Base-by-base conservation (phyloP, 2,888 invertebrate genomes). In the Dynastes hyllus region DNA sequence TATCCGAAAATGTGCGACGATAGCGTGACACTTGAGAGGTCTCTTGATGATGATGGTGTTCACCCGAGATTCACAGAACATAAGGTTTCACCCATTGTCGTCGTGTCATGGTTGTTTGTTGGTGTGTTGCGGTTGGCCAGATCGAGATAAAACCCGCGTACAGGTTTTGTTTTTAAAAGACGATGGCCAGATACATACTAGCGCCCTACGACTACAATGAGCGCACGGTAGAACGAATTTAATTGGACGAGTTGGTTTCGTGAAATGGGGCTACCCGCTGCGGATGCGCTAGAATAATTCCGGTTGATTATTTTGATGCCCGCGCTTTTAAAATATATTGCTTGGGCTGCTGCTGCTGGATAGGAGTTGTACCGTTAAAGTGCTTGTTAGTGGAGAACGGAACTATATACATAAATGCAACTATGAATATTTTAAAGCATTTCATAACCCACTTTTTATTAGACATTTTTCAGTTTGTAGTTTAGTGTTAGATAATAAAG, bases 1-100 rank as follows among this genome's bases (percentile, higher is more conserved):
- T 84, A 84, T 85, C 80, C 82, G 81, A 80, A 80, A 84, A 85
- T 79, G 81, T 80, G 81, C 81, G 80, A 81, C 80, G 80, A 82
- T 82, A 80, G 77, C 76, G 69, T 76, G 81, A 81, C 80, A 78
- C 61, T 75, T 76, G 79, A 77, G 80, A 63, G 63, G 63, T 63
- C 80, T 83, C 82, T 82, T 81, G 83, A 83, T 83, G 80, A 58
- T 58, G 27, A 45, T 45, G 45, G 45, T 45, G 80, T 79, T 81
- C 80, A 79, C 76, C 80, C 73, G 78, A 84, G 80, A 83, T 83
- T 82, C 80, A 81, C 81, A 80, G 80, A 83, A 83, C 83, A 81
- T 84, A 83, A 81, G 82, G 80, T 80, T 79, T 78, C 27, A 51
- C 51, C 51, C 29, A 69, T 69, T 69, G 51, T 69, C 45, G 29